Evolutionary conservation across 1,140 invertebrate genomes (phyloP).

Genomic region (Venturia canescens): DNA sequence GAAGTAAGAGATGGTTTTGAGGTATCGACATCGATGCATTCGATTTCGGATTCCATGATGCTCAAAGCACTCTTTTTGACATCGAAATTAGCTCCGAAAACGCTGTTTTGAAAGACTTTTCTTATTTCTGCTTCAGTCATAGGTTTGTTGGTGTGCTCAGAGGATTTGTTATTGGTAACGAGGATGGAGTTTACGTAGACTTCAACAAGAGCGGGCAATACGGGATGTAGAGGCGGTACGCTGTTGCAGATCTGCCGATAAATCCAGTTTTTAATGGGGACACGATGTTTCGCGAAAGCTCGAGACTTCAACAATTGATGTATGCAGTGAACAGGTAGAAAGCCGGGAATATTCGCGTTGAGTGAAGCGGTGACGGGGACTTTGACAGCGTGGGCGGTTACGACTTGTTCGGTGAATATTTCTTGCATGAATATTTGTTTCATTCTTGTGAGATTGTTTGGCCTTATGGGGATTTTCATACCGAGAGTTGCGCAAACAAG

Average conservation of each 20-base stretch:
- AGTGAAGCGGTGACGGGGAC: constrained; percentile 95
- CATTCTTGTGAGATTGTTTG: constrained; percentile 93
- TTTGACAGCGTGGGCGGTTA: constrained; percentile 96
- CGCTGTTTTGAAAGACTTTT: constrained; percentile 88
- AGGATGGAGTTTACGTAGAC: constrained; percentile 97
- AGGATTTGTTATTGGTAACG: constrained; percentile 85
- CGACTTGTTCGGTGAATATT: constrained; percentile 98
- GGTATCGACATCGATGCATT: constrained; percentile 78
- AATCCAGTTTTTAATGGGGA: constrained; percentile 96
- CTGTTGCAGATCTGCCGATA: constrained; percentile 94
- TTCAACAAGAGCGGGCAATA: constrained; percentile 94
- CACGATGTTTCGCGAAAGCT: constrained; percentile 97
- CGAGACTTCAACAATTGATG: constrained; percentile 96
- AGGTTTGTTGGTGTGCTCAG: constrained; percentile 91
- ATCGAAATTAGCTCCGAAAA: constrained; percentile 84
- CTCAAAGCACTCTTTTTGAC: constrained; percentile 76
- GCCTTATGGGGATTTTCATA: constrained; percentile 95
- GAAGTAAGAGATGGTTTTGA: constrained; percentile 87
- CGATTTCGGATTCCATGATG: constrained; percentile 76
- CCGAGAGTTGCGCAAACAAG: constrained; percentile 95
- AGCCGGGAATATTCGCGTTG: constrained; percentile 93
- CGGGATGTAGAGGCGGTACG: constrained; percentile 92
- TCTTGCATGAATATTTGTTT: constrained; percentile 98
- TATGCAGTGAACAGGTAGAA: constrained; percentile 97
- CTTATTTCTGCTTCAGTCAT: constrained; percentile 94